Base-by-base conservation (phyloP, 2,888 invertebrate species). In the Aelia acuminata region DNA sequence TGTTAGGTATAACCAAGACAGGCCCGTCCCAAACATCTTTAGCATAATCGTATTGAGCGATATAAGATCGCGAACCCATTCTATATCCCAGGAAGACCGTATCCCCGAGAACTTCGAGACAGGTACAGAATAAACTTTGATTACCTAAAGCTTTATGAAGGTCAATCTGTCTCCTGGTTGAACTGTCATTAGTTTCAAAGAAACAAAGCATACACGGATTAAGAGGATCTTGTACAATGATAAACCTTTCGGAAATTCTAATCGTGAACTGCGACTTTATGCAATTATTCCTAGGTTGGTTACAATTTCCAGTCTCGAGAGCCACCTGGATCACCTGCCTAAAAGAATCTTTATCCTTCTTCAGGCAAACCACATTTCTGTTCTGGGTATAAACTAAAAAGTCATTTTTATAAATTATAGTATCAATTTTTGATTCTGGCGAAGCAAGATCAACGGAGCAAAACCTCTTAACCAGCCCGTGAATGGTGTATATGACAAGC, bases 121-220 rank as follows among this genome's bases (percentile, higher is more conserved):
- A 47, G 15, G 43, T 87, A 26, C 63, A 87, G 43, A 57, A 70
- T 10, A 87, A 26, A 31, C 87, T 63, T 26, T 48, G 63, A 31
- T 70, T 87, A 47, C 87, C 87, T 57, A 87, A 63, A 87, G 87
- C 87, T 43, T 20, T 63, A 70, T 87, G 87, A 26, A 87, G 87
- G 20, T 87, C 87, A 47, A 87, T 43, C 43, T 70, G 43, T 43
- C 70, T 87, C 35, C 43, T 87, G 5, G 48, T 8, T 1, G 35
- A 63, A 31, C 70, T 47, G 18, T 87, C 63, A 48, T 87, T 87
- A 5, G 39, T 63, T 39, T 87, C 87, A 47, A 57, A 70, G 70
- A 87, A 87, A 43, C 39, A 13, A 47, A 87, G 48, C 39, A 31
- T 26, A 48, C 87, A 87, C 0, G 87, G 70, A 70, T 87, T 87